Evolutionary conservation across 2,888 invertebrate species (phyloP).

Genomic region (Megaustenia siamemsis): DNA sequence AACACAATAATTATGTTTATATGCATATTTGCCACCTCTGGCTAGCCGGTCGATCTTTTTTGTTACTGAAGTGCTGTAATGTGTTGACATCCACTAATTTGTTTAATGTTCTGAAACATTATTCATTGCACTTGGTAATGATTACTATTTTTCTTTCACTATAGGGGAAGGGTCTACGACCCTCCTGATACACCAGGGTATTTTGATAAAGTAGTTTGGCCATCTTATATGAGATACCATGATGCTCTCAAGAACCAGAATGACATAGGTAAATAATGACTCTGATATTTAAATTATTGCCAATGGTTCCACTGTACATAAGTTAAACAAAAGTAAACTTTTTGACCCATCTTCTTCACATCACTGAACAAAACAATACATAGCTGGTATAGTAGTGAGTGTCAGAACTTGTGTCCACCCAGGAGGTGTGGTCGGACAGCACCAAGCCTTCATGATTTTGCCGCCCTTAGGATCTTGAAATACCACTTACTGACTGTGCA

Average conservation of each 20-base stretch:
- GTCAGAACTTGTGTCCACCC: too few species aligned
- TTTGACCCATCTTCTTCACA: too few species aligned
- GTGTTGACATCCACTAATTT: background rate
- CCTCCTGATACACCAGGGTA: constrained; percentile 93
- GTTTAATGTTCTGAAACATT: background rate
- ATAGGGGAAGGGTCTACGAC: constrained; percentile 85
- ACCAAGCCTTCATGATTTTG: too few species aligned
- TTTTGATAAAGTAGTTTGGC: constrained; percentile 94
- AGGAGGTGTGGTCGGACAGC: too few species aligned
- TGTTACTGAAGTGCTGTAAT: background rate
- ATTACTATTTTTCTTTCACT: background rate
- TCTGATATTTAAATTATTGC: too few species aligned
- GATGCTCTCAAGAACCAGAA: constrained; percentile 63
- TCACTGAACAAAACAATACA: too few species aligned
- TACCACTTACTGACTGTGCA: too few species aligned
- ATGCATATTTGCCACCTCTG: too few species aligned
- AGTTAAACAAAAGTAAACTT: too few species aligned
- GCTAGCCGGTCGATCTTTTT: background rate
- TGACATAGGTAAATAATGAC: constrained; percentile 72
- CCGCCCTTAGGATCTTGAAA: too few species aligned
- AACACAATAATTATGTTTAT: background rate
- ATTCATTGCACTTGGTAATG: background rate
- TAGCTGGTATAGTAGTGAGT: too few species aligned
- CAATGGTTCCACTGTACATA: too few species aligned
- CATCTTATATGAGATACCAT: constrained; percentile 84